A percentile compares a stretch with the other conserved stretches of the same genome.
Evolutionary conservation across 2,888 invertebrate genomes (phyloP).

Genomic region (Abscondita cerata): DNA sequence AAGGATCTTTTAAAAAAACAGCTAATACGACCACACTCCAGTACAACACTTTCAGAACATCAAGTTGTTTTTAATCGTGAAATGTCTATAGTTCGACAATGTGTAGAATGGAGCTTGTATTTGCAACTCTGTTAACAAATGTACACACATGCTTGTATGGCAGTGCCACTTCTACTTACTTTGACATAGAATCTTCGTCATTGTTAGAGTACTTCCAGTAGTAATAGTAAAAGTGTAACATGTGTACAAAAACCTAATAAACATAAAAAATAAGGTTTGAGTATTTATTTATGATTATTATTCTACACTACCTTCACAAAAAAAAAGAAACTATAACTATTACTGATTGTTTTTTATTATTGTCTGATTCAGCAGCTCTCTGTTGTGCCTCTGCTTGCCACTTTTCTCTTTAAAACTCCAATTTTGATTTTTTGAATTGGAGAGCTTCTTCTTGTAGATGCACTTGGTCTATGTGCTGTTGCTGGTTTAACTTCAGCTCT

Average conservation of each 20-base stretch:
- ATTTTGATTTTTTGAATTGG: conserved; percentile 17
- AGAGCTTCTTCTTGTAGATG: conserved; percentile 17
- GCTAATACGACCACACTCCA: not conserved
- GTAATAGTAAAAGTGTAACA: not conserved
- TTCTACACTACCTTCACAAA: too few species aligned
- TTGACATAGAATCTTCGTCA: conserved; percentile 17
- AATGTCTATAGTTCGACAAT: conserved; percentile 1
- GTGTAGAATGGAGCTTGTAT: conserved; percentile 1
- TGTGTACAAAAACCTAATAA: not conserved
- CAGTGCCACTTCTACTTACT: conserved; percentile 17
- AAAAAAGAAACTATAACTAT: not conserved
- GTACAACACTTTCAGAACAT: not conserved
- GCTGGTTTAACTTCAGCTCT: conserved; percentile 11
- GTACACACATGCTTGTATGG: conserved; percentile 20
- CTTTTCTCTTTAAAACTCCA: conserved; percentile 16
- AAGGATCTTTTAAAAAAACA: not conserved
- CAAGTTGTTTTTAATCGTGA: not conserved
- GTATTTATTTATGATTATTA: not conserved
- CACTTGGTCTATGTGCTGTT: conserved; percentile 18
- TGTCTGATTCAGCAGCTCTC: not conserved
- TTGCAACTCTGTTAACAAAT: conserved; percentile 18
- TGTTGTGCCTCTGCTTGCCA: conserved; percentile 9
- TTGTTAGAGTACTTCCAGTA: conserved; percentile 15
- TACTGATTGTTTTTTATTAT: not conserved
- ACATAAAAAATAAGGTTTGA: not conserved